These are phyloP conservation scores for Tridacna crocea DNA, from an alignment of 2,888 invertebrate species.

Conservation along the genomic window DNA sequence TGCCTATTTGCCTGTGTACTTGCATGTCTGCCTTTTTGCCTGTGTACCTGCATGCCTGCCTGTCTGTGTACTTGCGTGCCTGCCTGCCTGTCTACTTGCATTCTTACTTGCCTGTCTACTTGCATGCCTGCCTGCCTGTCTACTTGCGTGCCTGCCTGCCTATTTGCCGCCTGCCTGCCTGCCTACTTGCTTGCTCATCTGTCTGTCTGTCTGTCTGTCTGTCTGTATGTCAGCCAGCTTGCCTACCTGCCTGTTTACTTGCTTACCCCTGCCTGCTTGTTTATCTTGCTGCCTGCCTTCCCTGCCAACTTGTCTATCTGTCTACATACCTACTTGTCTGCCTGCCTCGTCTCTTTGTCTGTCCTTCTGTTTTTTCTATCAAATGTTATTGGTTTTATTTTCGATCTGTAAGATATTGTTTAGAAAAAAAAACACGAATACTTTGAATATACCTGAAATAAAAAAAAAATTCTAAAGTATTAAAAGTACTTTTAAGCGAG, in stretches of 20 bases:
- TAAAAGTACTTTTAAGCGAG: no score
- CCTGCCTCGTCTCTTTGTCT: slow-evolving; percentile 51
- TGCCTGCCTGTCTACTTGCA: no score
- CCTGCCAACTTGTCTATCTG: slow-evolving; percentile 48
- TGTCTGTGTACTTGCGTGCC: no score
- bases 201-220: slow-evolving; percentile 33
- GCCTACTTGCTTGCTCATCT: slow-evolving; percentile 21
- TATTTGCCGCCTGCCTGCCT: slow-evolving; percentile 25
- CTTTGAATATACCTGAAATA: no score
- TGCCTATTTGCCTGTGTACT: slow-evolving; percentile 22
- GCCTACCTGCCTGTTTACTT: slow-evolving; percentile 24
- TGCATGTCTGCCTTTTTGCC: slow-evolving; percentile 8
- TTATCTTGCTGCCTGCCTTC: slow-evolving; percentile 51
- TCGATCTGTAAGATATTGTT: no score
- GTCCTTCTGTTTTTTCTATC: no score
- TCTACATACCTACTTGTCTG: slow-evolving; percentile 59
- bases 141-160: slow-evolving; percentile 9
- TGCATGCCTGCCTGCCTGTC: slow-evolving; percentile 3
- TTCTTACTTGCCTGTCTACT: no score
- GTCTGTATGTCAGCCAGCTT: slow-evolving; percentile 26
- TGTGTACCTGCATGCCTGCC: no score
- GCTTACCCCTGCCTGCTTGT: slow-evolving; percentile 52
- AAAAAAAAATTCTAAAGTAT: no score
- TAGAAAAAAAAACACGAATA: no score
- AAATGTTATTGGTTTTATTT: no score